phyloP scores from a whole-genome alignment of 2,888 invertebrate genomes.

The Bugulina stolonifera region DNA sequence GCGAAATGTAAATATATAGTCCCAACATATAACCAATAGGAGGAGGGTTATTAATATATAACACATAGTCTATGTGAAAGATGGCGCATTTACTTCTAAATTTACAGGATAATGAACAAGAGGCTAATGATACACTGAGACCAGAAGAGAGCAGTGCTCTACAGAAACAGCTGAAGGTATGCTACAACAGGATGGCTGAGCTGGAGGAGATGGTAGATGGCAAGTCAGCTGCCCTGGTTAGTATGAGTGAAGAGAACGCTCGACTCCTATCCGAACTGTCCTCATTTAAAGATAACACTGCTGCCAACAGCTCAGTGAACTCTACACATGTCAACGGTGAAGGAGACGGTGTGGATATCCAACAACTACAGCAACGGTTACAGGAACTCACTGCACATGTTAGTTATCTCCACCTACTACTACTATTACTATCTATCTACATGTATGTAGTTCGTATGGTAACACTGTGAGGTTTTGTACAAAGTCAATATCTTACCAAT shows the following conservation, averaged over 20 bases:
- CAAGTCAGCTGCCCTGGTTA: not conserved
- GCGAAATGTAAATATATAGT: too few species aligned
- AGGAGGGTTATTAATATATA: too few species aligned
- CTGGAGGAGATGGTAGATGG: conserved; percentile 4
- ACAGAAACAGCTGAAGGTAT: not conserved
- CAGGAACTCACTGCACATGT: conserved; percentile 1
- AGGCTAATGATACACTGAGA: not conserved
- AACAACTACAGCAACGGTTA: not conserved
- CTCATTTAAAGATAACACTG: not conserved
- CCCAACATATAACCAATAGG: too few species aligned
- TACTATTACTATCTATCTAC: too few species aligned
- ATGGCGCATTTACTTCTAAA: not conserved
- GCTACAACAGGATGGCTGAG: not conserved
- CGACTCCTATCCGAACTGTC: not conserved
- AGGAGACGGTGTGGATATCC: not conserved
- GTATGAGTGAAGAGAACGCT: conserved; percentile 21
- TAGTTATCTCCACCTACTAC: too few species aligned
- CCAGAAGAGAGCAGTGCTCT: not conserved
- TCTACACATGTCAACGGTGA: not conserved
- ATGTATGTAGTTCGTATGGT: too few species aligned
- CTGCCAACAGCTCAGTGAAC: not conserved
- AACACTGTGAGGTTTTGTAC: too few species aligned
- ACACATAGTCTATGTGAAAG: too few species aligned
- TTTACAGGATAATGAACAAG: not conserved
- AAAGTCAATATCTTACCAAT: too few species aligned